These are phyloP conservation scores for Drosophila nikananu DNA, from an alignment of 1,140 invertebrate species.

Conservation along the genomic window DNA sequence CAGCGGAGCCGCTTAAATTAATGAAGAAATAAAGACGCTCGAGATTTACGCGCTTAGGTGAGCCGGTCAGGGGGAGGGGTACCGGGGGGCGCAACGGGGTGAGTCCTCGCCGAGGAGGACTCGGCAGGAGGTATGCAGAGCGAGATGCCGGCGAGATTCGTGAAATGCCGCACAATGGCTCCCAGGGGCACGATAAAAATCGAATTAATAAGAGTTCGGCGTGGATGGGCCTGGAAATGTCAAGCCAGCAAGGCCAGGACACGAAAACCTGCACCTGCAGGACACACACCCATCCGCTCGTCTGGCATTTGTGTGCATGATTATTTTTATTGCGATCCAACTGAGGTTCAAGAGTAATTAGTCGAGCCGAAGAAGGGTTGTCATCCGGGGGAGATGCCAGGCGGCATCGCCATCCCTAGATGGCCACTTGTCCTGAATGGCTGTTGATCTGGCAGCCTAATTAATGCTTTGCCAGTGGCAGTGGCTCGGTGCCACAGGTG, in stretches of 20 bases:
- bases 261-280: constrained; percentile 9
- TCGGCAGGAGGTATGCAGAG: constrained; percentile 69
- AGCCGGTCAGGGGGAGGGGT: constrained; percentile 12
- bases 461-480: constrained; percentile 65
- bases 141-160: constrained; percentile 71
- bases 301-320: constrained; percentile 46
- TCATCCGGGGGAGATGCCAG: not conserved
- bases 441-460: constrained; percentile 47
- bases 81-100: constrained; percentile 1
- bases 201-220: constrained; percentile 84
- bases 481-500: constrained; percentile 78
- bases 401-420: not conserved
- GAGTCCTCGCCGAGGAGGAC: constrained; percentile 8
- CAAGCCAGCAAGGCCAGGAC: constrained; percentile 25
- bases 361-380: constrained; percentile 21
- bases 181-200: constrained; percentile 84
- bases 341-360: constrained; percentile 60
- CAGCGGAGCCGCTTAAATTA: constrained; percentile 77
- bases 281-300: constrained; percentile 1
- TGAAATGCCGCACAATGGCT: constrained; percentile 84
- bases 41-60: constrained; percentile 81
- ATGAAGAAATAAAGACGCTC: constrained; percentile 84
- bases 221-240: constrained; percentile 72
- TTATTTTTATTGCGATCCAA: constrained; percentile 61
- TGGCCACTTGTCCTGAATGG: not conserved